phyloP scores from a whole-genome alignment of 2,888 invertebrate species.

The Epinotia brunnichana region DNA sequence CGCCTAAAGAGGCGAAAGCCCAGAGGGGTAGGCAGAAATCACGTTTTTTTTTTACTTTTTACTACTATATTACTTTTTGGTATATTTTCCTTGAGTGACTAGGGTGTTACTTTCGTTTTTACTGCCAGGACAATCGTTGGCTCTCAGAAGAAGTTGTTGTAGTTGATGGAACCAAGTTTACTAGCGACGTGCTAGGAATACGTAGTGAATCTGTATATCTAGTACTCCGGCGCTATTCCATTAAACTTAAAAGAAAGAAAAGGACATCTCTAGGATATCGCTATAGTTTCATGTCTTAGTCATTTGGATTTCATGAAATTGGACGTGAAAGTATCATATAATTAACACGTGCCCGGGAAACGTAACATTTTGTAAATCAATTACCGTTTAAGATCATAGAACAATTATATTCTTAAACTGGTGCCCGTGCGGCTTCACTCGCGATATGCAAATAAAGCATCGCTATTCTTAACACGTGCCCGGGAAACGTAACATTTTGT shows the following conservation, averaged over 20 bases:
- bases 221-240: neutral
- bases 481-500: neutral
- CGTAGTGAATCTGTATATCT: constrained; percentile 6
- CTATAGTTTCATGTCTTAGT: neutral
- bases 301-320: neutral
- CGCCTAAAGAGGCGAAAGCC: no score
- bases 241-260: neutral
- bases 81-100: constrained; percentile 2
- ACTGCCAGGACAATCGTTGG: constrained; percentile 1
- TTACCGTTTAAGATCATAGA: neutral
- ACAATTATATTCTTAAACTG: no score
- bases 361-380: neutral
- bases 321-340: neutral
- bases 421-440: no score
- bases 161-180: constrained; percentile 17
- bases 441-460: no score
- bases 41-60: no score
- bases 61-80: neutral
- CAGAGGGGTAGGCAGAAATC: no score
- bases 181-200: constrained; percentile 14
- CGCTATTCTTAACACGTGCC: neutral
- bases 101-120: constrained; percentile 1
- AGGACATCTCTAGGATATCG: neutral
- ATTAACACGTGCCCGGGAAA: neutral
- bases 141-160: neutral